Evolutionary conservation across 2,113 vertebrate species (phyloP).

Genomic region (Mustela lutreola): DNA sequence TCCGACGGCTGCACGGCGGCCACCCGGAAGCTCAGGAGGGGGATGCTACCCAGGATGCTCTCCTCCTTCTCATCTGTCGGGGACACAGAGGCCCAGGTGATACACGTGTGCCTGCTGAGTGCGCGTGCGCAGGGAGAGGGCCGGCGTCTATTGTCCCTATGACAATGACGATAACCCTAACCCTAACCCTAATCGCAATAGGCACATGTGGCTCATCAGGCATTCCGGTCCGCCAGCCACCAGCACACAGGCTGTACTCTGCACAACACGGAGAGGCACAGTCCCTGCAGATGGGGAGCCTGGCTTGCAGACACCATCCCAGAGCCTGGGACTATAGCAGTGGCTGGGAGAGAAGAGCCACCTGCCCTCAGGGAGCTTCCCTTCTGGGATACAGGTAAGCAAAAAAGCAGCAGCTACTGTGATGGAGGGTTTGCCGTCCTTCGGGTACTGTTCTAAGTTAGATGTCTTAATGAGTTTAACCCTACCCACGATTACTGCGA

Average conservation of each 20-base stretch:
- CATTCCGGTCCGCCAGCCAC: not conserved
- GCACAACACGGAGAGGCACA: not conserved
- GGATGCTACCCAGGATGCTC: conserved; percentile 94
- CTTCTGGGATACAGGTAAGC: not conserved
- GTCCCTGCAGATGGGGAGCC: rapidly evolving
- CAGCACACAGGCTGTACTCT: not conserved
- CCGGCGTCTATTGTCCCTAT: rapidly evolving
- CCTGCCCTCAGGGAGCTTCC: not conserved
- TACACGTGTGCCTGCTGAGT: rapidly evolving
- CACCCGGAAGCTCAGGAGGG: conserved; percentile 95
- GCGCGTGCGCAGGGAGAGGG: rapidly evolving
- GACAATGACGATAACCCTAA: rapidly evolving
- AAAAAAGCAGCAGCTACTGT: not conserved
- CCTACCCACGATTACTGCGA: not conserved
- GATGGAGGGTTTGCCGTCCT: not conserved
- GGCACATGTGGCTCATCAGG: rapidly evolving
- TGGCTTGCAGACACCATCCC: not conserved
- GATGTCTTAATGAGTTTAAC: not conserved
- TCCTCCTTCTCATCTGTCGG: conserved; percentile 96
- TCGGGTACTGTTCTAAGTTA: not conserved
- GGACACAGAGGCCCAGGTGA: not conserved
- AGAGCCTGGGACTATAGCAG: not conserved
- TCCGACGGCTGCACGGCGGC: conserved; percentile 92
- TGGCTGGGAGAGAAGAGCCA: rapidly evolving
- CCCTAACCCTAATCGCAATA: not conserved